Conservation (phyloP, 1,140 invertebrate species). For the Heliconius hermathena region DNA sequence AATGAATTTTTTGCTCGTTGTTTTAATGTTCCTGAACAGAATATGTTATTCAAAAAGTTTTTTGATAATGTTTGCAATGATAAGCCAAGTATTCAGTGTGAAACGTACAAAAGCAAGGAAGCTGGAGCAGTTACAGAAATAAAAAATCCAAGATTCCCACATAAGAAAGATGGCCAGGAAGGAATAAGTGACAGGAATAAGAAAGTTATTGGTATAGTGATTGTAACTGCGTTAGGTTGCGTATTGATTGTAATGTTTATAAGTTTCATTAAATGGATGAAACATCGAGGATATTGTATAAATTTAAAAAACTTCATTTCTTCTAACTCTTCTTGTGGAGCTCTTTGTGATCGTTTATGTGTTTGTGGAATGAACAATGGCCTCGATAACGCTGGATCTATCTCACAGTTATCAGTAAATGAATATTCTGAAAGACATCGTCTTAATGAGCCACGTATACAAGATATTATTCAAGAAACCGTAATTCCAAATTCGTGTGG, state of each 20-base stretch:
- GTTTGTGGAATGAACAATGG: slow-evolving; percentile 58
- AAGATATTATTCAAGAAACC: slow-evolving; percentile 77
- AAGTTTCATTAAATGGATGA: slow-evolving; percentile 68
- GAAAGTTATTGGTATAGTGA: slow-evolving; percentile 72
- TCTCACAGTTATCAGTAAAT: slow-evolving; percentile 84
- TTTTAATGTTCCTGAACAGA: slow-evolving; percentile 84
- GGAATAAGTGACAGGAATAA: slow-evolving; percentile 59
- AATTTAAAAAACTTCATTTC: slow-evolving; percentile 64
- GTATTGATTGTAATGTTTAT: slow-evolving; percentile 64
- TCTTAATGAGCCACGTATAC: slow-evolving; percentile 75
- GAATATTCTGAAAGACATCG: slow-evolving; percentile 85
- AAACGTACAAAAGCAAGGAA: slow-evolving; percentile 70
- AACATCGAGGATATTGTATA: slow-evolving; percentile 59
- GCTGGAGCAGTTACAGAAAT: slow-evolving; percentile 64
- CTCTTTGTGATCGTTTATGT: slow-evolving; percentile 59
- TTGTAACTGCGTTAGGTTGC: slow-evolving; percentile 66
- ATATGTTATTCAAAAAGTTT: slow-evolving; percentile 85
- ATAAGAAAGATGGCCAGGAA: slow-evolving; percentile 61
- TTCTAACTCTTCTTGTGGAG: slow-evolving; percentile 59
- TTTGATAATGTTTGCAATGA: slow-evolving; percentile 83
- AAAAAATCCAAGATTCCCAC: slow-evolving; percentile 74
- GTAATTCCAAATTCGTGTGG: slow-evolving; percentile 55
- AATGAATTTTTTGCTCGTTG: slow-evolving; percentile 83
- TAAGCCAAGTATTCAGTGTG: slow-evolving; percentile 75
- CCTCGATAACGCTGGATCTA: slow-evolving; percentile 81